phyloP scores from a whole-genome alignment of 92 coral and sea anemone species.

The Phenganax subtilis region DNA sequence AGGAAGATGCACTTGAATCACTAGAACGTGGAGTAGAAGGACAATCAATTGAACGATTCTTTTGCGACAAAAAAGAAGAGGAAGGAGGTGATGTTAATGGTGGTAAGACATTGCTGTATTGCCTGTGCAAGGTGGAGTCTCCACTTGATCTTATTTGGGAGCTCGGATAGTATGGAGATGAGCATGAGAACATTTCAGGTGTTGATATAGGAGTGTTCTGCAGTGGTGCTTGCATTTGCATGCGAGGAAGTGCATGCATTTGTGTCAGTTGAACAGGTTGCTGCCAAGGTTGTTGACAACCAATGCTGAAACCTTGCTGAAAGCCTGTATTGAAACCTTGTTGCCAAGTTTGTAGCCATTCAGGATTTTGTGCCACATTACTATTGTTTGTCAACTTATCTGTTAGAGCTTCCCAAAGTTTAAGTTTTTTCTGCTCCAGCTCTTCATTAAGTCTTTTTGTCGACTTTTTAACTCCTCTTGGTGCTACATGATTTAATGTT shows the following conservation, averaged over 20 bases:
- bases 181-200: background rate
- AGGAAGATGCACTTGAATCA: background rate
- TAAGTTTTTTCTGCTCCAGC: slow-evolving; percentile 1
- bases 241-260: background rate
- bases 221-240: slow-evolving; percentile 7
- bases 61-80: too few relatives aligned
- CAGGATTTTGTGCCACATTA: too few relatives aligned
- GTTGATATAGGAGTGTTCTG: background rate
- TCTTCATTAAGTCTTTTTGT: background rate
- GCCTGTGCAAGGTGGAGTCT: background rate
- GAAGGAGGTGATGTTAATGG: too few relatives aligned
- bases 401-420: background rate
- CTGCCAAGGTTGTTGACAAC: slow-evolving; percentile 5
- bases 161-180: background rate
- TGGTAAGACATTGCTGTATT: too few relatives aligned
- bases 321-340: background rate
- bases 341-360: background rate
- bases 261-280: background rate
- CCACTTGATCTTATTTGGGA: background rate
- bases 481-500: slow-evolving; percentile 15
- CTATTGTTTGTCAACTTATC: background rate
- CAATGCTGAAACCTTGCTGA: slow-evolving; percentile 3
- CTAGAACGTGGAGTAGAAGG: background rate
- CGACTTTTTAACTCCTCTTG: background rate
- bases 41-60: too few relatives aligned